phyloP scores from a whole-genome alignment of 1,140 invertebrate species.

The Bombus sylvicola region DNA sequence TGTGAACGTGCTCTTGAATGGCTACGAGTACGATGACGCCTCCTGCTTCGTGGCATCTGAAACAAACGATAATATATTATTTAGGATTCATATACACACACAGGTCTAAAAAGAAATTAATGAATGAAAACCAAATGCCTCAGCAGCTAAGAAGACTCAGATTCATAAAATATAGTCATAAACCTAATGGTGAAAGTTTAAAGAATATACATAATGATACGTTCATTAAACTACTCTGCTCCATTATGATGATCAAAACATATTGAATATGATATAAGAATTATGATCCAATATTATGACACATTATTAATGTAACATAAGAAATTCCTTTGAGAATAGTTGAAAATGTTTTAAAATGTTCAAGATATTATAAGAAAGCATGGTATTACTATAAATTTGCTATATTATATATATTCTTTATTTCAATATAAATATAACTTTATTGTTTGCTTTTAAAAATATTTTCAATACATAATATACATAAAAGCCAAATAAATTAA shows the following conservation, averaged over 20 bases:
- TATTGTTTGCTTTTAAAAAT: not conserved
- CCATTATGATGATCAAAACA: not conserved
- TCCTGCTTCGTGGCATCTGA: slow-evolving; percentile 91
- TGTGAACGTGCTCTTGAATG: slow-evolving; percentile 85
- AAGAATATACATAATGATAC: not conserved
- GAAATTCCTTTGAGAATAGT: not conserved
- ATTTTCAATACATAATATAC: not conserved
- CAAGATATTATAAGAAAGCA: not conserved
- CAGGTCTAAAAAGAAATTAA: not conserved
- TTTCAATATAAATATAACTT: not conserved
- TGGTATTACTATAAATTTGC: not conserved
- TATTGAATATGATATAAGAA: not conserved
- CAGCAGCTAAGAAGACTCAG: not conserved
- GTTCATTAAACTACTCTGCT: not conserved
- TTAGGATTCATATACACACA: not conserved
- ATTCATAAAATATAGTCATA: not conserved
- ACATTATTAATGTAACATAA: not conserved
- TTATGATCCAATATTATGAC: not conserved
- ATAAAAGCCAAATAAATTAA: too few relatives aligned
- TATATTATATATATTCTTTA: not conserved
- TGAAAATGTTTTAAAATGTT: not conserved
- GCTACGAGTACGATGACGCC: slow-evolving; percentile 88
- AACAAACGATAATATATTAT: slow-evolving; percentile 70
- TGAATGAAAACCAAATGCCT: not conserved
- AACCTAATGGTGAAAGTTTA: not conserved